Percentiles rank a stretch among this genome's conserved stretches.
These are phyloP conservation scores for Hydropsyche tenuis DNA, from an alignment of 1,140 invertebrate species.

Conservation along the genomic window DNA sequence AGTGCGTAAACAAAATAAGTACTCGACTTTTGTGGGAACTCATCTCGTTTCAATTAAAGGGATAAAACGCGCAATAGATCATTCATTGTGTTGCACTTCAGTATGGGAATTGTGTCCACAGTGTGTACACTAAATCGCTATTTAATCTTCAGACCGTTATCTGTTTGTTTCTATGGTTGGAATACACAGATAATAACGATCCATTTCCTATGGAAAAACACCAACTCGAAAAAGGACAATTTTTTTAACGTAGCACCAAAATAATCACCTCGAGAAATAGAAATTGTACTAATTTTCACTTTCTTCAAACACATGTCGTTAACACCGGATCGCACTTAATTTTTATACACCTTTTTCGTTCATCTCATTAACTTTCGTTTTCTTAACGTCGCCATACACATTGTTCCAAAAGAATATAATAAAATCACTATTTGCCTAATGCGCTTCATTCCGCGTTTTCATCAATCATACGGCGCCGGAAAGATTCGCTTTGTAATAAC, in stretches of 20 bases:
- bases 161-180: background rate
- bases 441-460: too few species aligned
- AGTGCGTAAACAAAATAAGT: background rate
- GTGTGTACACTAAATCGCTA: background rate
- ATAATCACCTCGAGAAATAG: background rate
- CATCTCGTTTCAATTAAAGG: background rate
- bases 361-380: slow-evolving; percentile 21
- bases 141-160: slow-evolving; percentile 14
- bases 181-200: background rate
- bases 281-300: slow-evolving; percentile 16
- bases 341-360: background rate
- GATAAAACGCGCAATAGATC: slow-evolving; percentile 20
- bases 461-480: too few species aligned
- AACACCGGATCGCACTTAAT: background rate
- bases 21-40: background rate
- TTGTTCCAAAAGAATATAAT: background rate
- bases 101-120: background rate
- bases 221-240: background rate
- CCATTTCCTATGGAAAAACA: background rate
- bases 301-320: slow-evolving; percentile 23
- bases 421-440: background rate
- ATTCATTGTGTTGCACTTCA: slow-evolving; percentile 7
- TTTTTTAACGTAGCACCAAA: background rate
- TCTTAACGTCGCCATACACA: background rate
- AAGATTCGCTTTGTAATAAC: too few species aligned